phyloP scores from a whole-genome alignment of 1,140 invertebrate species.

The Goniozus legneri region DNA sequence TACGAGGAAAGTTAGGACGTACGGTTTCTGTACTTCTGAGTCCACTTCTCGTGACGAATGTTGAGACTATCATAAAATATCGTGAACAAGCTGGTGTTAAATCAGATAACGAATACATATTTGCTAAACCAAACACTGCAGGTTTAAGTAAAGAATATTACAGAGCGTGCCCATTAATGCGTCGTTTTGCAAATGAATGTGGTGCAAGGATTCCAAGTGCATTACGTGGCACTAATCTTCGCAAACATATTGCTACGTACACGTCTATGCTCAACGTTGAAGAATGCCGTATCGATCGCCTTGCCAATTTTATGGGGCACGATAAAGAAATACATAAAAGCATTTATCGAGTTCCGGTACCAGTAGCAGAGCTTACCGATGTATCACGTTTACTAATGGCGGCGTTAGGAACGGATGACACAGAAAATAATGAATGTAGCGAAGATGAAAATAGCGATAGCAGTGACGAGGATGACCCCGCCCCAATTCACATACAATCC shows the following conservation, averaged over 20 bases:
- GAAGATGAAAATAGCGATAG: neutral
- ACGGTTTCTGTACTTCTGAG: constrained; percentile 10
- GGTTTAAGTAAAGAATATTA: constrained; percentile 11
- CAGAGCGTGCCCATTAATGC: constrained; percentile 10
- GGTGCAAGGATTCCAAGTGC: constrained; percentile 9
- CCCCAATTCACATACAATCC: too few relatives aligned
- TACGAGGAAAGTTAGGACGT: constrained; percentile 10
- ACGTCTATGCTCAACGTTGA: neutral
- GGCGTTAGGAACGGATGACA: constrained; percentile 2
- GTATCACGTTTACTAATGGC: constrained; percentile 9
- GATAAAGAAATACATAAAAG: constrained; percentile 9
- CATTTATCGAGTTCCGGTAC: constrained; percentile 11
- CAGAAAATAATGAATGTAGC: neutral
- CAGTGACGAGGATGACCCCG: neutral
- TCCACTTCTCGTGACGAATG: constrained; percentile 1
- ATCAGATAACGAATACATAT: constrained; percentile 11
- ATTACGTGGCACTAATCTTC: constrained; percentile 8
- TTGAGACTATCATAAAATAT: constrained; percentile 14
- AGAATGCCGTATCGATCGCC: constrained; percentile 1
- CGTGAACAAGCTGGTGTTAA: constrained; percentile 6
- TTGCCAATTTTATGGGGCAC: constrained; percentile 11
- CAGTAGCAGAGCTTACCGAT: constrained; percentile 9
- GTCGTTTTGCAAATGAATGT: constrained; percentile 11
- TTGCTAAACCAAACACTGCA: neutral
- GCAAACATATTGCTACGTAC: constrained; percentile 16